phyloP scores from a whole-genome alignment of 2,888 invertebrate genomes.

The Anticlea derivata region DNA sequence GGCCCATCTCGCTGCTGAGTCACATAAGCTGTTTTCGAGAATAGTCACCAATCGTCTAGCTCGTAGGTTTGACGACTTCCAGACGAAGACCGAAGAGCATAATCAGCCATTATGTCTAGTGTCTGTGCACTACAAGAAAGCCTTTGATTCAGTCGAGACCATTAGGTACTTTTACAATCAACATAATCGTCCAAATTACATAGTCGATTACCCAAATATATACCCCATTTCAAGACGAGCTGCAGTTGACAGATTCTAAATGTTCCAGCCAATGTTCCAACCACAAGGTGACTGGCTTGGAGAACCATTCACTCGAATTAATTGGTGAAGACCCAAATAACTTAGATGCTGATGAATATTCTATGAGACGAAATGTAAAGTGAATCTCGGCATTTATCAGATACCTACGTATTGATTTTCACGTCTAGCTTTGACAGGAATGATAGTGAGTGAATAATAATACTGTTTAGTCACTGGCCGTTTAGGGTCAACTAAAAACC shows the following conservation, averaged over 20 bases:
- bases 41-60: too few species aligned
- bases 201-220: conserved; percentile 17
- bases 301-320: conserved; percentile 26
- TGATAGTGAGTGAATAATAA: too few species aligned
- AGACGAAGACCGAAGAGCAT: too few species aligned
- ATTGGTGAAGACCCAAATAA: conserved; percentile 27
- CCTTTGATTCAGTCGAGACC: too few species aligned
- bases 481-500: too few species aligned
- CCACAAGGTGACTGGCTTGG: conserved; percentile 22
- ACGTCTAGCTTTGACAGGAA: background rate
- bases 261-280: conserved; percentile 20
- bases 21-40: too few species aligned
- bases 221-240: conserved; percentile 17
- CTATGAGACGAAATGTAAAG: conserved; percentile 22
- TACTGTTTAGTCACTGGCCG: too few species aligned
- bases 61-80: too few species aligned
- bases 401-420: conserved; percentile 23
- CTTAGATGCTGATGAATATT: conserved; percentile 28
- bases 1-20: too few species aligned
- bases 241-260: conserved; percentile 29
- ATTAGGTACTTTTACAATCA: too few species aligned
- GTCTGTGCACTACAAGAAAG: too few species aligned
- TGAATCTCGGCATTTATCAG: conserved; percentile 19
- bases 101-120: too few species aligned
- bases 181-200: conserved; percentile 14